These are phyloP conservation scores for Volucella inanis DNA, from an alignment of 2,888 invertebrate species.

Conservation along the genomic window DNA sequence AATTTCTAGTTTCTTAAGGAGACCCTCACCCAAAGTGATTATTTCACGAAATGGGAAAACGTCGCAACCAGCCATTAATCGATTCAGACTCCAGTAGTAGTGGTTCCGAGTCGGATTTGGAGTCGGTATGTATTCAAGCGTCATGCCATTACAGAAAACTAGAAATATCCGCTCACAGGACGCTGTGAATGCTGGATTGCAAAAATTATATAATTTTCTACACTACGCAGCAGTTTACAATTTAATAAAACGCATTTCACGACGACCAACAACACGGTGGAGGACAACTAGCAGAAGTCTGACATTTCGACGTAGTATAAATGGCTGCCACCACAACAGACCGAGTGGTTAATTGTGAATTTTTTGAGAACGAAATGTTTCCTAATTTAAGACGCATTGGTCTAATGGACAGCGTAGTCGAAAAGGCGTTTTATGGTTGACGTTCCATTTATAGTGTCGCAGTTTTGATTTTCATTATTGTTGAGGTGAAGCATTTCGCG, in stretches of 20 bases:
- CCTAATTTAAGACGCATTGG: slow-evolving; percentile 7
- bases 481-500: neutral
- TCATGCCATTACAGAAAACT: neutral
- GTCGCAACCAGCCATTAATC: slow-evolving; percentile 91
- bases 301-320: slow-evolving; percentile 58
- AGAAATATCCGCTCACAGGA: slow-evolving; percentile 22
- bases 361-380: slow-evolving; percentile 15
- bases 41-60: slow-evolving; percentile 88
- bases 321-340: slow-evolving; percentile 66
- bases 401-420: neutral
- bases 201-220: slow-evolving; percentile 53
- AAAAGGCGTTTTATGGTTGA: neutral
- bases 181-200: neutral
- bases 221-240: neutral
- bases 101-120: slow-evolving; percentile 90
- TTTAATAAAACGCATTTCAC: slow-evolving; percentile 4
- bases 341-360: neutral
- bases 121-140: slow-evolving; percentile 87
- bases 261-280: slow-evolving; percentile 19
- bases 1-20: slow-evolving; percentile 16
- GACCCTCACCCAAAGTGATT: neutral
- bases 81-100: slow-evolving; percentile 93
- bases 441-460: neutral
- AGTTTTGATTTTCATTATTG: neutral
- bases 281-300: slow-evolving; percentile 13